phyloP scores from a whole-genome alignment of 2,797 vertebrate genomes.

The Eulemur mongoz region DNA sequence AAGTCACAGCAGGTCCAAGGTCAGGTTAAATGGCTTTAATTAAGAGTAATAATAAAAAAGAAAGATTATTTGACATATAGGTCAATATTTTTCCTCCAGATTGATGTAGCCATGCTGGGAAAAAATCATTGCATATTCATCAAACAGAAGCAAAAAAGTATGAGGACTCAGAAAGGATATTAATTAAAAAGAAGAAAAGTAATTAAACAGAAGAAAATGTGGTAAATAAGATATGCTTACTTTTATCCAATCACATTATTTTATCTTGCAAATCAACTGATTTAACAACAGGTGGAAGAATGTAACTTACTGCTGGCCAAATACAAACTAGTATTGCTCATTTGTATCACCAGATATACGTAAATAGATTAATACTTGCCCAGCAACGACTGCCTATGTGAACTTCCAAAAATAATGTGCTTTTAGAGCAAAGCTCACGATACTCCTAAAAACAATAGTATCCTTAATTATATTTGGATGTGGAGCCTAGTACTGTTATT shows the following conservation, averaged over 20 bases:
- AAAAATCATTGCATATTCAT: conserved; percentile 74
- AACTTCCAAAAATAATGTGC: conserved; percentile 40
- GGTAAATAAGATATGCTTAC: background rate
- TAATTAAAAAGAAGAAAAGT: conserved; percentile 77
- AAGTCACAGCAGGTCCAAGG: conserved; percentile 66
- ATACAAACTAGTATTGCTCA: background rate
- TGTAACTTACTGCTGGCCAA: background rate
- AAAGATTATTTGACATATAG: conserved; percentile 69
- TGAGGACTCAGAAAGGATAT: conserved; percentile 69
- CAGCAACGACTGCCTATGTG: background rate
- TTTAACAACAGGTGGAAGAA: background rate
- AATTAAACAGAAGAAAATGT: conserved; percentile 76
- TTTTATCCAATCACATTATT: conserved; percentile 32
- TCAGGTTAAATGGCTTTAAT: conserved; percentile 83
- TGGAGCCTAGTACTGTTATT: background rate
- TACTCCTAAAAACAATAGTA: background rate
- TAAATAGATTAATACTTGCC: background rate
- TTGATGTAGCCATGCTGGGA: background rate
- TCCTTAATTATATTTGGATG: background rate
- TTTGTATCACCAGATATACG: background rate
- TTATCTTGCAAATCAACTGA: conserved; percentile 7
- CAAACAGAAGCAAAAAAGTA: conserved; percentile 66
- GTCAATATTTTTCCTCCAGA: conserved; percentile 77
- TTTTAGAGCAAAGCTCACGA: background rate
- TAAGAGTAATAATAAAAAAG: conserved; percentile 67